Evolutionary conservation across 1,140 invertebrate genomes (phyloP).

Genomic region (Dendroctonus ponderosae): DNA sequence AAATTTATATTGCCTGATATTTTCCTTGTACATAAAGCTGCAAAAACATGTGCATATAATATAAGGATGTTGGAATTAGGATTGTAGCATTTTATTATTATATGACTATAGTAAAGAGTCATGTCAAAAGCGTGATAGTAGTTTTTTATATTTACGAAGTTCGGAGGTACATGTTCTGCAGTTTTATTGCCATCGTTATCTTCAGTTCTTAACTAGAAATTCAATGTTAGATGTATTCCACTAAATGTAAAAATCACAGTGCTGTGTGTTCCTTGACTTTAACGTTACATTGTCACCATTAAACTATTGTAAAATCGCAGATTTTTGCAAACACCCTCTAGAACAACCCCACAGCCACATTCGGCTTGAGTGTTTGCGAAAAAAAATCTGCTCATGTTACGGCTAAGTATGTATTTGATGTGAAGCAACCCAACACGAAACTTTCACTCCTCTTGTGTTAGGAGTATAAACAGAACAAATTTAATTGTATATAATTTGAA

Average conservation of each 20-base stretch:
- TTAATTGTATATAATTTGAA: constrained; percentile 46
- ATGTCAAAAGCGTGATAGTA: constrained; percentile 23
- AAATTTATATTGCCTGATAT: too few relatives aligned
- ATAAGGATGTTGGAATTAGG: background rate
- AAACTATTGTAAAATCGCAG: constrained; percentile 19
- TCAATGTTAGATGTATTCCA: constrained; percentile 29
- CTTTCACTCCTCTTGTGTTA: constrained; percentile 39
- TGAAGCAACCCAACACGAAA: constrained; percentile 37
- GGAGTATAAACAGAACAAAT: constrained; percentile 48
- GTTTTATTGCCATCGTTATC: constrained; percentile 18
- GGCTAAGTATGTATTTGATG: constrained; percentile 18
- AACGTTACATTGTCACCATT: constrained; percentile 48
- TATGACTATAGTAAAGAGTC: too few relatives aligned
- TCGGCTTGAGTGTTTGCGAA: background rate
- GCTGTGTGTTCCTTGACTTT: constrained; percentile 33
- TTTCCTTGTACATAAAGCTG: background rate
- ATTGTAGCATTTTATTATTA: background rate
- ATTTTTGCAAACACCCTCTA: background rate
- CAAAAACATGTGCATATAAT: constrained; percentile 15
- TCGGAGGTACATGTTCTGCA: constrained; percentile 29
- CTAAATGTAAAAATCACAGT: constrained; percentile 27
- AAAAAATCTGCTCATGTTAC: background rate
- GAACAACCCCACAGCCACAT: too few relatives aligned
- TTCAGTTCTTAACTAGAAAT: background rate
- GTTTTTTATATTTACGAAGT: constrained; percentile 19